Evolutionary conservation across 30 jellyfish, hydroid and myxozoan species (phyloP).

Genomic region (Chironex yamaguchii): DNA sequence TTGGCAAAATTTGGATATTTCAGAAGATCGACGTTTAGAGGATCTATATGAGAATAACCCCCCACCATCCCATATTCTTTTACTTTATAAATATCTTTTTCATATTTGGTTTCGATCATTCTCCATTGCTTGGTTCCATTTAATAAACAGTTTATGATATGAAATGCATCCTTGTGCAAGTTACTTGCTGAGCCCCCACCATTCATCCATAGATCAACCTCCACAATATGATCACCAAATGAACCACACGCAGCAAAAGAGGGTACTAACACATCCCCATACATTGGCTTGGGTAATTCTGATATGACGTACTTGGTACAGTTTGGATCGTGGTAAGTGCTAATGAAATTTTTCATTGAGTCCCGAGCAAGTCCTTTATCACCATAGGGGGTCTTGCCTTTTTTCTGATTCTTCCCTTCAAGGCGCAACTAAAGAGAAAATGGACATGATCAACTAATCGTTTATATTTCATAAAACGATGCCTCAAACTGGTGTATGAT

Average conservation of each 20-base stretch:
- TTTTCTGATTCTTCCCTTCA: conserved; percentile 78
- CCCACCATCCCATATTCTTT: conserved; percentile 90
- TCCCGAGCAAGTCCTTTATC: conserved; percentile 83
- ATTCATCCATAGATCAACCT: conserved; percentile 82
- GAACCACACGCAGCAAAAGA: conserved; percentile 87
- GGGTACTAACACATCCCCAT: conserved; percentile 74
- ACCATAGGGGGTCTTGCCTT: conserved; percentile 76
- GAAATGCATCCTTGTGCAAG: conserved; percentile 82
- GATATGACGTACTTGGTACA: conserved; percentile 71
- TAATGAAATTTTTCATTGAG: conserved; percentile 73
- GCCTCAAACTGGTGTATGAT: too few relatives aligned
- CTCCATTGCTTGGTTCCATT: conserved; percentile 92
- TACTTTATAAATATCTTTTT: conserved; percentile 81
- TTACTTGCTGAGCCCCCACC: conserved; percentile 86
- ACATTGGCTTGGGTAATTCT: conserved; percentile 86
- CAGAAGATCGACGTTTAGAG: conserved; percentile 65
- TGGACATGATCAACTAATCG: too few relatives aligned
- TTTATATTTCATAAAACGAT: too few relatives aligned
- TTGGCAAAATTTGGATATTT: conserved; percentile 80
- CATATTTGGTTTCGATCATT: conserved; percentile 68
- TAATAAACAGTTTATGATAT: conserved; percentile 83
- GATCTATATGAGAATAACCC: conserved; percentile 83
- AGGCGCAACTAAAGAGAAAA: too few relatives aligned
- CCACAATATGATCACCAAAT: conserved; percentile 65
- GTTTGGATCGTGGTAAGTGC: conserved; percentile 65